Conservation (phyloP, 2,113 vertebrate species). For the Echinops telfairi region DNA sequence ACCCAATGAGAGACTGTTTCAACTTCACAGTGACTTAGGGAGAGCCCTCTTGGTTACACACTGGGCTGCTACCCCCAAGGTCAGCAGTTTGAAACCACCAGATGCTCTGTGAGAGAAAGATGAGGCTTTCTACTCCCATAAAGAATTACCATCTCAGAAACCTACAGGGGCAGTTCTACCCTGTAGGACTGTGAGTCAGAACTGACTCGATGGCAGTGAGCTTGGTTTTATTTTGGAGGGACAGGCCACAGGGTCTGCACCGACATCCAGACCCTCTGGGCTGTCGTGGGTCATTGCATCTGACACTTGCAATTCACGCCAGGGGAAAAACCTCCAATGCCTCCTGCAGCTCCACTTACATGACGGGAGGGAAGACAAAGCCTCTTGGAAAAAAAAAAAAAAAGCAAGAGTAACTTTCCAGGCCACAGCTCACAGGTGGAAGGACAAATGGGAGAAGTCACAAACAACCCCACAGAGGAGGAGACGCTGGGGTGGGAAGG, state of each 20-base stretch:
- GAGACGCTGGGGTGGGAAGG: not conserved
- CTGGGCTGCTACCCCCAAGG: too few species aligned
- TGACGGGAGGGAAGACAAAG: accelerated
- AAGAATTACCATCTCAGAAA: too few species aligned
- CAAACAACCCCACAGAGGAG: conserved; percentile 15
- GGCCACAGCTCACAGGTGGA: accelerated
- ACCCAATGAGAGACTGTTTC: not conserved
- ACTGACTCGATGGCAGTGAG: too few species aligned
- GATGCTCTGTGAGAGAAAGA: too few species aligned
- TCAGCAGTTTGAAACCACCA: too few species aligned
- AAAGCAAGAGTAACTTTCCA: not conserved
- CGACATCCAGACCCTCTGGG: not conserved
- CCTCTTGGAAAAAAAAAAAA: too few species aligned
- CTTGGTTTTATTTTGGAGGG: too few species aligned
- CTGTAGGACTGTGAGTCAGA: too few species aligned
- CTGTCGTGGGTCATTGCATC: not conserved
- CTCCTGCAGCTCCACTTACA: not conserved
- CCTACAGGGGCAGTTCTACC: too few species aligned
- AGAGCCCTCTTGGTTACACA: too few species aligned
- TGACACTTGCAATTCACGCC: accelerated
- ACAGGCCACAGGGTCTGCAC: not conserved
- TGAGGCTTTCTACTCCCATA: too few species aligned
- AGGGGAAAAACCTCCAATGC: not conserved
- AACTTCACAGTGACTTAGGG: too few species aligned
- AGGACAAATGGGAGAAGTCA: not conserved